Conservation (phyloP, 1,140 invertebrate genomes). For the Lethocerus indicus region DNA sequence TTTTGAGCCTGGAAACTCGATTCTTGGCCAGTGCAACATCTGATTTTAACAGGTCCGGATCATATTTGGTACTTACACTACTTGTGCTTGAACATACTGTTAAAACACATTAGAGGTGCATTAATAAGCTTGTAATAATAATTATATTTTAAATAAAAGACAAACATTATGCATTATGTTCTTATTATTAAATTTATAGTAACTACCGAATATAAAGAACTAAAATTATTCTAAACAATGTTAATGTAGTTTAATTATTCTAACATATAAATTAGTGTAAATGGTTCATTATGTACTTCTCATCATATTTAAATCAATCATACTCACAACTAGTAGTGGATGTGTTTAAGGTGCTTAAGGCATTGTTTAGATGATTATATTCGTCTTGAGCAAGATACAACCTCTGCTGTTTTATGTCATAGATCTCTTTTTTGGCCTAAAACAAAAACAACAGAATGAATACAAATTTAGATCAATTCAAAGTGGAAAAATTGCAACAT, state of each 20-base stretch:
- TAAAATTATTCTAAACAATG: background rate
- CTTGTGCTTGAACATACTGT: slow-evolving; percentile 83
- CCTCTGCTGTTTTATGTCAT: slow-evolving; percentile 86
- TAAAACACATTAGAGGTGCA: too few relatives aligned
- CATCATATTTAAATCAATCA: too few relatives aligned
- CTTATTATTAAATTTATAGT: too few relatives aligned
- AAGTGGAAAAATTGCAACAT: background rate
- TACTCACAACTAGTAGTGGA: slow-evolving; percentile 72
- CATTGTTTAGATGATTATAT: slow-evolving; percentile 84
- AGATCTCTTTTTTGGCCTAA: slow-evolving; percentile 91
- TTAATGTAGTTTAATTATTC: too few relatives aligned
- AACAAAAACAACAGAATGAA: slow-evolving; percentile 28
- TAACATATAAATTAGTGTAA: too few relatives aligned
- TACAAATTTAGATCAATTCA: background rate
- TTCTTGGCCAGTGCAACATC: slow-evolving; percentile 79
- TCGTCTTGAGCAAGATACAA: slow-evolving; percentile 85
- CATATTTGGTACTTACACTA: slow-evolving; percentile 78
- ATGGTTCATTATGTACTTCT: too few relatives aligned
- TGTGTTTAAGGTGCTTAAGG: slow-evolving; percentile 60
- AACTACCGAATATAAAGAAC: background rate
- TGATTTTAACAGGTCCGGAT: slow-evolving; percentile 82
- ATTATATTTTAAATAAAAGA: too few relatives aligned
- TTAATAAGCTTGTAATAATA: too few relatives aligned
- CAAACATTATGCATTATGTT: too few relatives aligned
- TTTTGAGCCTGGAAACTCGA: slow-evolving; percentile 70